Conservation (phyloP, 1,140 invertebrate genomes). For the Druon quercuslanigerum region DNA sequence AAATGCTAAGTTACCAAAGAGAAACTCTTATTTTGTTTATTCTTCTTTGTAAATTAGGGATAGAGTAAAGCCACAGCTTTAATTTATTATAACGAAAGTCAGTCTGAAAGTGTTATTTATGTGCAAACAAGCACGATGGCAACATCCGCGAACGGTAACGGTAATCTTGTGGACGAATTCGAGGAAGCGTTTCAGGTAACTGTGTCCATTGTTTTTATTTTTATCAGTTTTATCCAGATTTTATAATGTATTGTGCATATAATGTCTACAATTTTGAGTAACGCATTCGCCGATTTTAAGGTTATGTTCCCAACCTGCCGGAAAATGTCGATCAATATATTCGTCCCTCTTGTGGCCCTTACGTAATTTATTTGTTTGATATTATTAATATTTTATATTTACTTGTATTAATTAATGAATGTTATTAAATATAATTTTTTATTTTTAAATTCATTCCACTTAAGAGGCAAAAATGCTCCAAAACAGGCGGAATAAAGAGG, state of each 20-base stretch:
- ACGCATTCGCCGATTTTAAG: too few relatives aligned
- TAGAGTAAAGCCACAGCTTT: background rate
- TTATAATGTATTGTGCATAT: background rate
- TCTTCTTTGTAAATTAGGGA: background rate
- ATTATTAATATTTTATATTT: too few relatives aligned
- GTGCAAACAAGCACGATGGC: slow-evolving; percentile 77
- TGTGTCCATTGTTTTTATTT: background rate
- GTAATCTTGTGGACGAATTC: slow-evolving; percentile 89
- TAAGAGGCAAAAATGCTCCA: too few relatives aligned
- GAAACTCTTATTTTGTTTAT: background rate
- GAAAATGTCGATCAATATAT: slow-evolving; percentile 33
- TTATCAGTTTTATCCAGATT: background rate
- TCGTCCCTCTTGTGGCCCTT: background rate
- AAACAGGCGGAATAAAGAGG: too few relatives aligned
- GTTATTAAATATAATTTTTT: too few relatives aligned
- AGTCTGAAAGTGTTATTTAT: background rate
- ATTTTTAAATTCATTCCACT: too few relatives aligned
- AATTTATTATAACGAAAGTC: background rate
- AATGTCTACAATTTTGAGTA: too few relatives aligned
- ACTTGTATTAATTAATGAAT: too few relatives aligned
- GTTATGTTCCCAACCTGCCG: too few relatives aligned
- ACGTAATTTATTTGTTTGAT: background rate
- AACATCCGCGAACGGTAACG: slow-evolving; percentile 85
- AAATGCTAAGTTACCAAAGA: slow-evolving; percentile 5
- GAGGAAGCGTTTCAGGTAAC: slow-evolving; percentile 88